Evolutionary conservation across 2,888 invertebrate species (phyloP), one percentile per base, ranked within the genome.

Genomic region (Mallateleia sp.): DNA sequence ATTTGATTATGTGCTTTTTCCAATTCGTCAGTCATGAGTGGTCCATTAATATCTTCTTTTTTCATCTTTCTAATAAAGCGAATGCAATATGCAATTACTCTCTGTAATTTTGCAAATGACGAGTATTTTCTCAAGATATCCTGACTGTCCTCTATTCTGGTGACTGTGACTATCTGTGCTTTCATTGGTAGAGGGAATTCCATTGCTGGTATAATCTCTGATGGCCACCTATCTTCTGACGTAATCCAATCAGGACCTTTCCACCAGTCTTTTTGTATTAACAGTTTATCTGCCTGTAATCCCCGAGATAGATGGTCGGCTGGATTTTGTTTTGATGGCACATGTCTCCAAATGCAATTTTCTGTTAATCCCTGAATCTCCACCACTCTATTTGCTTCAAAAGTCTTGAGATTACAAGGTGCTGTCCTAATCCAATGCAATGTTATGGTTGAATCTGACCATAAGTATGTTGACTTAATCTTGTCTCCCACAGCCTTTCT

Each of bases 371-470:
- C 11, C 20, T 34, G 42, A 24, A 74, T 74, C 20, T 58, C 60
- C 14, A 20, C 45, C 8, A 60, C 69, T 60, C 74, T 15, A 15
- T 74, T 62, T 11, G 42, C 14, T n/a, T 56, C 15, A 58, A 67
- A 62, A 9, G 69, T 60, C 14, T 74, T 54, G 11, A 79, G 32
- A 2, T 28, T 47, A 18, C 42, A 28, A 11, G 71, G 42, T 14
- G 47, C 8, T 24, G 64, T 67, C 20, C 34, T 64, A 5, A 79
- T 78, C 79, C 72, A 79, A 24, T 66, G 42, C 7, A 79, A 66
- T n/a, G 58, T 72, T 14, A 82, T 82, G 0, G 20, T 60, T 1
- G 56, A 56, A 11, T 28, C 75, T 20, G 62, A 62, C 72, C 62
- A 83, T 24, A 77, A 28, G 42, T 50, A 9, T 4, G 8, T 28